Evolutionary conservation across 2,888 invertebrate genomes (phyloP).

Genomic region (Julus scandinavius): DNA sequence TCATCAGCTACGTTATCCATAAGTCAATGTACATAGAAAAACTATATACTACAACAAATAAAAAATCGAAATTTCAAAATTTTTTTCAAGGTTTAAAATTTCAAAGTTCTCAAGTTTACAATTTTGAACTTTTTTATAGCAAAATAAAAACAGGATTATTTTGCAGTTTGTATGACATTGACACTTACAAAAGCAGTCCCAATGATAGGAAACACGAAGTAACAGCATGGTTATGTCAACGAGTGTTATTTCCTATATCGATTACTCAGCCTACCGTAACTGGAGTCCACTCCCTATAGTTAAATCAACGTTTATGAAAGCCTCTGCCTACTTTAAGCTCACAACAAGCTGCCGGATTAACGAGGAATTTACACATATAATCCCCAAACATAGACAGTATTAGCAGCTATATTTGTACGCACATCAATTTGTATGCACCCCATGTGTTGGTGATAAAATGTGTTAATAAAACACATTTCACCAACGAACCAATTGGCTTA

Average conservation of each 20-base stretch:
- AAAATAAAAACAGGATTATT: too few relatives aligned
- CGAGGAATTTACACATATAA: neutral
- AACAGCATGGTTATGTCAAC: neutral
- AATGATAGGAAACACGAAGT: too few relatives aligned
- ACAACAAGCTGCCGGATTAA: neutral
- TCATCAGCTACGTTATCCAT: too few relatives aligned
- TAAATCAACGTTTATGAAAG: neutral
- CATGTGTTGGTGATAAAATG: neutral
- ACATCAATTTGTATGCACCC: neutral
- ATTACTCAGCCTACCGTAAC: neutral
- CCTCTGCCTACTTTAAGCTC: neutral
- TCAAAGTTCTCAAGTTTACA: too few relatives aligned
- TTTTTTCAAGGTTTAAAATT: too few relatives aligned
- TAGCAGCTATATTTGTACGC: neutral
- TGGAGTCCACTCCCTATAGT: neutral
- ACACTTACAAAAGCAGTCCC: too few relatives aligned
- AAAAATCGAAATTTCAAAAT: too few relatives aligned
- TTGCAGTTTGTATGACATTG: too few relatives aligned
- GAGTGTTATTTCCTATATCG: neutral
- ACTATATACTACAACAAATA: too few relatives aligned
- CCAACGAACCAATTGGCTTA: too few relatives aligned
- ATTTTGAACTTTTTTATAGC: too few relatives aligned
- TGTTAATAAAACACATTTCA: neutral
- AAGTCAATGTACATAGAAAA: too few relatives aligned
- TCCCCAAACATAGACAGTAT: neutral